A percentile compares a stretch with the other conserved stretches of the same genome.
Conservation (phyloP, 2,113 vertebrate species). For the Sphyrna mokarran region DNA sequence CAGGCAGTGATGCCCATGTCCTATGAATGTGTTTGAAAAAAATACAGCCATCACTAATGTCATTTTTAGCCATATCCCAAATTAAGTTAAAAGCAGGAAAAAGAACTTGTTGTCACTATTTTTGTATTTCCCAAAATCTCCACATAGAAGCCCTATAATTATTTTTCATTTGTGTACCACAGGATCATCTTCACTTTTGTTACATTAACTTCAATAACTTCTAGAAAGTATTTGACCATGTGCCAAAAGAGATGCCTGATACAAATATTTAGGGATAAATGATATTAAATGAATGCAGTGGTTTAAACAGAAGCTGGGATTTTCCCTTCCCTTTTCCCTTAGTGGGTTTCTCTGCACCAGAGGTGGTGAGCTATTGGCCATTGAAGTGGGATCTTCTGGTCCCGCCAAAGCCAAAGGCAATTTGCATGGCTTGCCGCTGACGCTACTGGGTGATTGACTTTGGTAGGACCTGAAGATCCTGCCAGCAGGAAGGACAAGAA, state of each 20-base stretch:
- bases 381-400: no score
- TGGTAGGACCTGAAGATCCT: no score
- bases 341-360: no score
- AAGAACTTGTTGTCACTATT: background rate
- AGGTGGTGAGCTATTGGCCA: no score
- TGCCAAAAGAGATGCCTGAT: background rate
- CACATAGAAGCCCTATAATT: background rate
- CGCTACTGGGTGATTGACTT: no score
- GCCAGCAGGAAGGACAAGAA: no score
- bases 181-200: background rate
- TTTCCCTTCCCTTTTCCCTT: no score
- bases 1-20: no score
- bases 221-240: background rate
- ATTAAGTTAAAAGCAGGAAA: background rate
- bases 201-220: background rate
- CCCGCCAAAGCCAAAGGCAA: no score
- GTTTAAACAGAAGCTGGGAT: background rate
- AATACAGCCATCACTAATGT: background rate
- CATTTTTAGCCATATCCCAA: background rate
- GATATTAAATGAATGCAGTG: background rate
- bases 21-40: no score
- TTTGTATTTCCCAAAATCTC: background rate
- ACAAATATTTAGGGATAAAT: background rate
- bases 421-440: no score
- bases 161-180: background rate